Conservation (phyloP, 2,888 invertebrate genomes). For the Drosophila quasianomalipes region DNA sequence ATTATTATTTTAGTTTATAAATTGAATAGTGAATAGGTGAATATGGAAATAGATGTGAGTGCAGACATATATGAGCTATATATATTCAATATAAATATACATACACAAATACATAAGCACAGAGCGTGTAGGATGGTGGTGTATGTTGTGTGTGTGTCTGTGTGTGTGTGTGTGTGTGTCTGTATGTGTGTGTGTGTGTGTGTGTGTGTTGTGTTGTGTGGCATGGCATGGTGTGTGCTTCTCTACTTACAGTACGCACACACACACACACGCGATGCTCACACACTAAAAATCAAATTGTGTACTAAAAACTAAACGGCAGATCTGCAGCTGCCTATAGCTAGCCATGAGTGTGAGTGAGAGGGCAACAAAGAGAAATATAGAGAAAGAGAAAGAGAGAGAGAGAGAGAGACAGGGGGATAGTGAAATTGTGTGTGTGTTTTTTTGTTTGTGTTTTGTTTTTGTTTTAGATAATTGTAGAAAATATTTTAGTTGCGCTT, state of each 20-base stretch:
- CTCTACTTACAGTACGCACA: not conserved
- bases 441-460: slow-evolving; percentile 3
- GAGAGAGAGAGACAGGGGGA: not conserved
- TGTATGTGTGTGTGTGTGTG: slow-evolving; percentile 5
- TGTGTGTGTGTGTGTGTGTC: slow-evolving; percentile 12
- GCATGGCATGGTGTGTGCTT: slow-evolving; percentile 6
- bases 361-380: slow-evolving; percentile 9
- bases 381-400: not conserved
- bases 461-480: slow-evolving; percentile 21
- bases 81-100: slow-evolving; percentile 52
- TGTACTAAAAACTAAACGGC: slow-evolving; percentile 77
- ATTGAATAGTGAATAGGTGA: slow-evolving; percentile 41
- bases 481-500: slow-evolving; percentile 78
- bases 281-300: slow-evolving; percentile 58
- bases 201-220: slow-evolving; percentile 18
- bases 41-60: slow-evolving; percentile 32
- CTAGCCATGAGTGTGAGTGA: slow-evolving; percentile 69
- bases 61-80: slow-evolving; percentile 44
- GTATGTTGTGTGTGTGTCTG: slow-evolving; percentile 6
- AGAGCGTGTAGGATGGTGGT: slow-evolving; percentile 17
- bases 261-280: slow-evolving; percentile 5
- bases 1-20: slow-evolving; percentile 45
- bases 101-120: slow-evolving; percentile 43
- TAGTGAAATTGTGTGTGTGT: slow-evolving; percentile 1
- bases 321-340: slow-evolving; percentile 72